These are phyloP conservation scores for Nasua narica DNA, from an alignment of 2,797 vertebrate genomes.

Conservation along the genomic window DNA sequence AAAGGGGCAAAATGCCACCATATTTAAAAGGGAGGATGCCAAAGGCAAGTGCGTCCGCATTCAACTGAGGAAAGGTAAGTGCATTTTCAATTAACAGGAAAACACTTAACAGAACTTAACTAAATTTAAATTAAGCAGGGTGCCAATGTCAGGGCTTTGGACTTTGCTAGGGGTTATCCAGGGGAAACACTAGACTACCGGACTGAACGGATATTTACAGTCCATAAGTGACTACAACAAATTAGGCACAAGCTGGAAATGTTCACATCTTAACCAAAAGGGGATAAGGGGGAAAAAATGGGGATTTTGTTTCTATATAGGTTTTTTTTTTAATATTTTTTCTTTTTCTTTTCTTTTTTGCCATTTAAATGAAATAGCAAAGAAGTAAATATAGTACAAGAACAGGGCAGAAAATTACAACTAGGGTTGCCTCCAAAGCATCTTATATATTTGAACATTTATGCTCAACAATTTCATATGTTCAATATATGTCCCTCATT, in stretches of 20 bases:
- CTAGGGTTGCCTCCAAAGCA: background rate
- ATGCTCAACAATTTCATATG: background rate
- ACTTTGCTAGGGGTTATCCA: background rate
- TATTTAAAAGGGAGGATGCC: background rate
- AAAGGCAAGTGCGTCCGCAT: background rate
- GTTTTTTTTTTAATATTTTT: background rate
- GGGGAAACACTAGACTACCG: background rate
- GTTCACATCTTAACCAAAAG: background rate
- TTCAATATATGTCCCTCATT: background rate
- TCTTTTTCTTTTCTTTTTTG: background rate
- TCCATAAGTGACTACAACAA: background rate
- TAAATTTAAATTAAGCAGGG: background rate
- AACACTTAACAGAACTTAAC: background rate
- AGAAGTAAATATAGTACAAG: background rate
- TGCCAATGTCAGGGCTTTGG: no score
- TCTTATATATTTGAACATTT: background rate
- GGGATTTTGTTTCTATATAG: background rate
- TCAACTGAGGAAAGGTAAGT: conserved; percentile 42
- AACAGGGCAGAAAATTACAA: background rate
- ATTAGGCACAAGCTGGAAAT: background rate
- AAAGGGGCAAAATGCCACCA: background rate
- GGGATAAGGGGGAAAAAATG: background rate
- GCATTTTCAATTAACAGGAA: background rate
- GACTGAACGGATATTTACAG: no score
- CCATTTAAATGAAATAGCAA: conserved; percentile 16